Percentiles rank a stretch among this genome's conserved stretches.
Evolutionary conservation across 1,140 invertebrate genomes (phyloP).

Genomic region (Pseudoatta argentina): DNA sequence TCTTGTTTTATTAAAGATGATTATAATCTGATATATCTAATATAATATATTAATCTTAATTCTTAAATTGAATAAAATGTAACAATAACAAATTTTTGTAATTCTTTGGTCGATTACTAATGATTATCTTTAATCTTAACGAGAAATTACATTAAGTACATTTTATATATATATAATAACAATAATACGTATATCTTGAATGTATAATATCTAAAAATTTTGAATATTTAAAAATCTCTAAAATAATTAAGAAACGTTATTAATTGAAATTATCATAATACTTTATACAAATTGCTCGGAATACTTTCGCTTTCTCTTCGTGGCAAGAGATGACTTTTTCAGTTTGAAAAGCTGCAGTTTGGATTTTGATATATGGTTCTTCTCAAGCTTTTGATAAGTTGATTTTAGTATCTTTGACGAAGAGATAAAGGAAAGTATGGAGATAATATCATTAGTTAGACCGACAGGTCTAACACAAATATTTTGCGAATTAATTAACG

Average conservation of each 20-base stretch:
- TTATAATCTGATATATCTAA: background rate
- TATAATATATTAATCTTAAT: background rate
- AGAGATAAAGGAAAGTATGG: background rate
- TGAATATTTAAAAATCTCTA: background rate
- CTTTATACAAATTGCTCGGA: background rate
- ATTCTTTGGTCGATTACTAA: background rate
- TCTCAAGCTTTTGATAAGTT: conserved; percentile 24
- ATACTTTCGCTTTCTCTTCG: background rate
- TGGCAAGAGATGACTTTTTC: background rate
- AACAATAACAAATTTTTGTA: background rate
- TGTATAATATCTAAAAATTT: background rate
- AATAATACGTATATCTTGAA: too few species aligned
- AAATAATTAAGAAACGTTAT: conserved; percentile 1
- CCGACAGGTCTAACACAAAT: background rate
- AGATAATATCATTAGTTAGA: background rate
- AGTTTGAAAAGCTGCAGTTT: background rate
- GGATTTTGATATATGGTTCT: conserved; percentile 2
- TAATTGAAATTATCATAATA: conserved; percentile 1
- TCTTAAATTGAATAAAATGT: background rate
- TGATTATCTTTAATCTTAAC: background rate
- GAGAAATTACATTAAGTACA: too few species aligned
- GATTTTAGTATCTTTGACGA: background rate
- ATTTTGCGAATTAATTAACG: background rate
- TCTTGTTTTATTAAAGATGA: conserved; percentile 2
- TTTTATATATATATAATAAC: too few species aligned